These are phyloP conservation scores for Caenorhabditis wallacei DNA, from an alignment of 2,888 invertebrate species.

Conservation along the genomic window DNA sequence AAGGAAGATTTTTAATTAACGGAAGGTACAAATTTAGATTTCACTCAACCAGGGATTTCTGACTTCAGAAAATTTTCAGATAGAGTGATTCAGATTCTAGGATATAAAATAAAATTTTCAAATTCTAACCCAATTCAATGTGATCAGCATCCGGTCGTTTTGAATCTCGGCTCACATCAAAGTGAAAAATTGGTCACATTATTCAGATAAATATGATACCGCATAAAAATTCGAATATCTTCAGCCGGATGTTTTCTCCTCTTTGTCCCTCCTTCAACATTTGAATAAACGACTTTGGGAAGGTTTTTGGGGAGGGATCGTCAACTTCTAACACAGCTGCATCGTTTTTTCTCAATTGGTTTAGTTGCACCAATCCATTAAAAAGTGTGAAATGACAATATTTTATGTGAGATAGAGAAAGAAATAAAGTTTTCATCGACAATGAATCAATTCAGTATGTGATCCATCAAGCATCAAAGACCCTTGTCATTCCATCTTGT, in stretches of 20 bases:
- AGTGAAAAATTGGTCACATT: constrained; percentile 53
- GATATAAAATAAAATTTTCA: neutral
- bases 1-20: no score
- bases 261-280: constrained; percentile 28
- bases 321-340: constrained; percentile 48
- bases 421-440: constrained; percentile 6
- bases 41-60: no score
- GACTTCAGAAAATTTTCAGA: no score
- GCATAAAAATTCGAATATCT: constrained; percentile 55
- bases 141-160: constrained; percentile 44
- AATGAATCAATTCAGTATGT: constrained; percentile 23
- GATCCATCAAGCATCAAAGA: constrained; percentile 60
- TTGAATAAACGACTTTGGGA: constrained; percentile 67
- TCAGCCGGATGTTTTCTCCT: constrained; percentile 49
- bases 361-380: neutral
- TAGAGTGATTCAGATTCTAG: no score
- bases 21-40: no score
- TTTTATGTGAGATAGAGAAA: constrained; percentile 1
- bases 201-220: constrained; percentile 48
- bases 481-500: constrained; percentile 38
- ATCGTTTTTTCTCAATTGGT: constrained; percentile 12
- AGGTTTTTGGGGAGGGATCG: constrained; percentile 21
- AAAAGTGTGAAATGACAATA: neutral
- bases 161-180: constrained; percentile 64
- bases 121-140: constrained; percentile 2